Conservation (phyloP, 2,888 invertebrate species). For the Scotopteryx bipunctaria region DNA sequence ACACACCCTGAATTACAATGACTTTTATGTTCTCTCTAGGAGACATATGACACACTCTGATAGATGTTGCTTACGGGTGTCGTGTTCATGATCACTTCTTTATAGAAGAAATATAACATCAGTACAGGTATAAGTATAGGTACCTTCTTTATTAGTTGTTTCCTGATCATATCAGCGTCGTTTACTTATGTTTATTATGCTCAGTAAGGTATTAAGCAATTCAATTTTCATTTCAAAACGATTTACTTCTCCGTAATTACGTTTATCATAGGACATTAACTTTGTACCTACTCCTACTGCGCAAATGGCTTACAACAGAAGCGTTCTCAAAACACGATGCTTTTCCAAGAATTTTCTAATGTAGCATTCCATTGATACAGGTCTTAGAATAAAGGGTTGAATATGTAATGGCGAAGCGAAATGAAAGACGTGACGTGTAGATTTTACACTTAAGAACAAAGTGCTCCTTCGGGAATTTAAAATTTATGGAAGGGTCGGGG, state of each 20-base stretch:
- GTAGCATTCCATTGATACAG: slow-evolving; percentile 15
- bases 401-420: slow-evolving; percentile 19
- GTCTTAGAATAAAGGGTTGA: slow-evolving; percentile 12
- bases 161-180: neutral
- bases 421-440: slow-evolving; percentile 27
- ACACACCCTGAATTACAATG: slow-evolving; percentile 59
- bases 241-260: slow-evolving; percentile 20
- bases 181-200: neutral
- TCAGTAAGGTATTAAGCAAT: slow-evolving; percentile 5
- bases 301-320: slow-evolving; percentile 16
- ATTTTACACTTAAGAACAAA: slow-evolving; percentile 22
- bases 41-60: slow-evolving; percentile 34
- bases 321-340: slow-evolving; percentile 12
- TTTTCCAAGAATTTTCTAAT: slow-evolving; percentile 19
- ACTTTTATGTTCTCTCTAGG: slow-evolving; percentile 40
- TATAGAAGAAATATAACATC: neutral
- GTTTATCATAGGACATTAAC: slow-evolving; percentile 17
- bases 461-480: slow-evolving; percentile 25
- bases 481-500: slow-evolving; percentile 27
- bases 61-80: slow-evolving; percentile 31
- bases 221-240: slow-evolving; percentile 10
- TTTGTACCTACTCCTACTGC: slow-evolving; percentile 7
- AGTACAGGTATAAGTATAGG: no score
- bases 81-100: slow-evolving; percentile 11
- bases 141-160: neutral